Conservation (phyloP, 2,888 invertebrate genomes). For the Meta bourneti region DNA sequence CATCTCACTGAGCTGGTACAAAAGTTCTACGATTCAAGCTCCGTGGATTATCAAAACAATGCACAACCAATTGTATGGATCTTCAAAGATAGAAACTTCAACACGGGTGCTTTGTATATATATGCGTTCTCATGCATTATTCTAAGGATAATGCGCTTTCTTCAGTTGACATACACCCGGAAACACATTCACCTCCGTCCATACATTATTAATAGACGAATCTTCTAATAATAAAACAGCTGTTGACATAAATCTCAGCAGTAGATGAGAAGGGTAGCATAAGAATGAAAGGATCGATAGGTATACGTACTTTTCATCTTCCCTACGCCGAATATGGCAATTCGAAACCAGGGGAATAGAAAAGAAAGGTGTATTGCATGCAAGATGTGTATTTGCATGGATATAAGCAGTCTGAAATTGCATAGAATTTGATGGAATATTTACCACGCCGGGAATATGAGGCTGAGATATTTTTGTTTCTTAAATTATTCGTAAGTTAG, state of each 20-base stretch:
- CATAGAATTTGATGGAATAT: too few species aligned
- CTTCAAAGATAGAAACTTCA: too few species aligned
- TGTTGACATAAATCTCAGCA: slow-evolving; percentile 54
- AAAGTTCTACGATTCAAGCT: too few species aligned
- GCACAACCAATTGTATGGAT: too few species aligned
- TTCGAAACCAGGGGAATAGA: not conserved
- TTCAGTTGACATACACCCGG: slow-evolving; percentile 32
- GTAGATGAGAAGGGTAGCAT: slow-evolving; percentile 19
- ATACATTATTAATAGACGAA: slow-evolving; percentile 53
- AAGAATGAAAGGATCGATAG: slow-evolving; percentile 28
- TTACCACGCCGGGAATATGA: too few species aligned
- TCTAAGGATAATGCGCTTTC: slow-evolving; percentile 42
- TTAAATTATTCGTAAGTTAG: too few species aligned
- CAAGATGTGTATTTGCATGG: not conserved
- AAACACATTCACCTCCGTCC: slow-evolving; percentile 38
- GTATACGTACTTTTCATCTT: too few species aligned
- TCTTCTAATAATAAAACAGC: slow-evolving; percentile 57
- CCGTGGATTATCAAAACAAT: too few species aligned
- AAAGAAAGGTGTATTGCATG: not conserved
- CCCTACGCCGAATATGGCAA: too few species aligned
- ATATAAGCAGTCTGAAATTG: not conserved
- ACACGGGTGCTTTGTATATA: too few species aligned
- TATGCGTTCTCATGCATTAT: slow-evolving; percentile 29
- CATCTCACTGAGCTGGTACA: too few species aligned
- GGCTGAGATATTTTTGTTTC: too few species aligned